phyloP scores from a whole-genome alignment of 2,888 invertebrate species.

The Neria commutata region DNA sequence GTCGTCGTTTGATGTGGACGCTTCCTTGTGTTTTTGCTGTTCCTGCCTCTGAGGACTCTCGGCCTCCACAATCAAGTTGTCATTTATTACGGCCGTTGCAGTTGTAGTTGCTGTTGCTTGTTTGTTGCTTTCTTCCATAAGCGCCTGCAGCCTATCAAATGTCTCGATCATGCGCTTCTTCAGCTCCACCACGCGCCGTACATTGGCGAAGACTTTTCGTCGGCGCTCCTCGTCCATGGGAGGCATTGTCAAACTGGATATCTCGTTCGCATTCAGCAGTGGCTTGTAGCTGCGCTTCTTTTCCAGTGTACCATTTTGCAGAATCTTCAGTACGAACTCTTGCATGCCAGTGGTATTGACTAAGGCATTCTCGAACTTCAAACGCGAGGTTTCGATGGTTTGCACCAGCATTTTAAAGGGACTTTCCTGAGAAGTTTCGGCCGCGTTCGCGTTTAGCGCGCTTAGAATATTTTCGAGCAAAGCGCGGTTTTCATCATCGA shows the following conservation, averaged over 20 bases:
- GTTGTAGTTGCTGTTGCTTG: neutral
- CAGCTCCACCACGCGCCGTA: constrained; percentile 46
- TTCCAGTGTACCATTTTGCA: constrained; percentile 41
- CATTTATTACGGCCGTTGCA: neutral
- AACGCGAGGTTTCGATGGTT: neutral
- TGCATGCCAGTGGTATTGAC: constrained; percentile 53
- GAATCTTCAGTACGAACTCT: constrained; percentile 44
- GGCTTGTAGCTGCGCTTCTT: constrained; percentile 32
- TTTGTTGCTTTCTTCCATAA: constrained; percentile 40
- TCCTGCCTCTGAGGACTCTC: neutral
- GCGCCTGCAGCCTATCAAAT: constrained; percentile 49
- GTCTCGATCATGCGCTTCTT: constrained; percentile 53
- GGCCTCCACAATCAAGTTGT: constrained; percentile 1
- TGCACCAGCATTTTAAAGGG: neutral
- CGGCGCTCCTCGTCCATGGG: constrained; percentile 24
- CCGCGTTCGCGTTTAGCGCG: neutral
- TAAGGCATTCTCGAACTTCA: constrained; percentile 33
- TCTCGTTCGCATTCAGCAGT: constrained; percentile 40
- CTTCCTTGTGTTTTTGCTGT: neutral
- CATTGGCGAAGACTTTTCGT: constrained; percentile 44
- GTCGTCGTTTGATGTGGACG: neutral
- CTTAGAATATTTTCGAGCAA: constrained; percentile 27
- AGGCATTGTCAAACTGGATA: constrained; percentile 22
- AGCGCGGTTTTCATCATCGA: constrained; percentile 34
- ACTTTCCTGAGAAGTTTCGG: neutral